A percentile compares a stretch with the other conserved stretches of the same genome.
These are phyloP conservation scores for Glandiceps talaboti DNA, from an alignment of 53 echinoderm and acorn worm genomes.

Conservation along the genomic window DNA sequence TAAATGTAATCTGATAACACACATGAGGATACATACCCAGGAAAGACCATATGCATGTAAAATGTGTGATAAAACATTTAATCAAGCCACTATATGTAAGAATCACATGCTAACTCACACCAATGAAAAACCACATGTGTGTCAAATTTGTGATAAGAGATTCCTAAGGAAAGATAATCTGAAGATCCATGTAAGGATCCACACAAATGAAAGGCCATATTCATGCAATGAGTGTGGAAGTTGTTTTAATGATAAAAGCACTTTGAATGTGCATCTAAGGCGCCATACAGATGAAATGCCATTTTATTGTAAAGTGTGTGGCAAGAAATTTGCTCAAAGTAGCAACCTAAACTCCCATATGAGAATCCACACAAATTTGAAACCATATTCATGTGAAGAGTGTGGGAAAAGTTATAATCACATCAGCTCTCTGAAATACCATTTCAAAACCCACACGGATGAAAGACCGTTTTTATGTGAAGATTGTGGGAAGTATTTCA, in stretches of 20 bases:
- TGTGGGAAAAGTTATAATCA: not conserved
- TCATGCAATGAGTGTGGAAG: not conserved
- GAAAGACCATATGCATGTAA: not conserved
- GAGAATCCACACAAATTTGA: not conserved
- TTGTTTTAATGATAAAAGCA: not conserved
- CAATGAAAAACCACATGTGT: not conserved
- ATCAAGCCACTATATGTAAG: not conserved
- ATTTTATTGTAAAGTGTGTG: not conserved
- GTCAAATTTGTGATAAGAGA: not conserved
- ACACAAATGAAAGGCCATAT: not conserved
- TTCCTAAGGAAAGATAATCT: not conserved
- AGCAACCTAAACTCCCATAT: not conserved
- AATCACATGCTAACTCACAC: not conserved
- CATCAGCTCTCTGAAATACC: not conserved
- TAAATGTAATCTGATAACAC: not conserved
- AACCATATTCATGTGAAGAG: not conserved
- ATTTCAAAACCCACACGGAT: not conserved
- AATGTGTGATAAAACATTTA: not conserved
- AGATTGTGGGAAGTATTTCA: not conserved
- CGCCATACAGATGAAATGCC: not conserved
- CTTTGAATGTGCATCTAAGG: not conserved
- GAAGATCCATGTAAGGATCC: not conserved
- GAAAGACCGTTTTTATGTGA: not conserved
- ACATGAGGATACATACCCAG: not conserved
- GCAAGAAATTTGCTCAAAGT: not conserved